A percentile compares a stretch with the other conserved stretches of the same genome.
Evolutionary conservation across 1,140 invertebrate genomes (phyloP).

Genomic region (Lethrus apterus): DNA sequence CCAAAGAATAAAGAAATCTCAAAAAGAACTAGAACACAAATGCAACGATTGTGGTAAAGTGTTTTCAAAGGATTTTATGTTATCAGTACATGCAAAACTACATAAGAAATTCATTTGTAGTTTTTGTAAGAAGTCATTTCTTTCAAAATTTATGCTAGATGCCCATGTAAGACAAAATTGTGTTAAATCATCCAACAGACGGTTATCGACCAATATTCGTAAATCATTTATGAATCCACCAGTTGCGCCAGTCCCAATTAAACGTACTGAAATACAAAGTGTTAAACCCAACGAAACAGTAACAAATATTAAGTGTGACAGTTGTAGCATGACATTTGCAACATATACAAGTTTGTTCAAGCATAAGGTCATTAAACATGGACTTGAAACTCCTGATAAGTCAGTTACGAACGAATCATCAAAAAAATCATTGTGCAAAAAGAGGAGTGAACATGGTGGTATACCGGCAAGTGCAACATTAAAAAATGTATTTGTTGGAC

Average conservation of each 20-base stretch:
- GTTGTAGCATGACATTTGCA: conserved; percentile 24
- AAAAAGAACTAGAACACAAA: conserved; percentile 18
- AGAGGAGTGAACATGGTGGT: conserved; percentile 20
- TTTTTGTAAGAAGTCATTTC: conserved; percentile 23
- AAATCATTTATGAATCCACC: not conserved
- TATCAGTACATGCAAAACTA: conserved; percentile 24
- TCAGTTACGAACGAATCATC: conserved; percentile 6
- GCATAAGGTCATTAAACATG: conserved; percentile 26
- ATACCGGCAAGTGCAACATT: conserved; percentile 22
- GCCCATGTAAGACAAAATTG: conserved; percentile 26
- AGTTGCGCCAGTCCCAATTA: not conserved
- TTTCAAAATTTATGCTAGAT: conserved; percentile 28
- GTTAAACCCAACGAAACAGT: not conserved
- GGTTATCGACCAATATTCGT: not conserved
- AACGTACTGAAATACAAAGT: not conserved
- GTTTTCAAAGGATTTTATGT: conserved; percentile 21
- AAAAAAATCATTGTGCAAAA: conserved; percentile 18
- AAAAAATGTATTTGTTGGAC: conserved; percentile 21
- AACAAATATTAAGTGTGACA: conserved; percentile 23
- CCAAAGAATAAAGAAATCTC: conserved; percentile 1
- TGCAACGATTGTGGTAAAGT: conserved; percentile 27
- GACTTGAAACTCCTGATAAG: conserved; percentile 25
- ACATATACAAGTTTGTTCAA: conserved; percentile 24
- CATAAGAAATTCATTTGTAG: conserved; percentile 28
- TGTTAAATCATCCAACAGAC: conserved; percentile 19